Conservation (phyloP, 2,113 vertebrate genomes). For the Peromyscus maniculatus region DNA sequence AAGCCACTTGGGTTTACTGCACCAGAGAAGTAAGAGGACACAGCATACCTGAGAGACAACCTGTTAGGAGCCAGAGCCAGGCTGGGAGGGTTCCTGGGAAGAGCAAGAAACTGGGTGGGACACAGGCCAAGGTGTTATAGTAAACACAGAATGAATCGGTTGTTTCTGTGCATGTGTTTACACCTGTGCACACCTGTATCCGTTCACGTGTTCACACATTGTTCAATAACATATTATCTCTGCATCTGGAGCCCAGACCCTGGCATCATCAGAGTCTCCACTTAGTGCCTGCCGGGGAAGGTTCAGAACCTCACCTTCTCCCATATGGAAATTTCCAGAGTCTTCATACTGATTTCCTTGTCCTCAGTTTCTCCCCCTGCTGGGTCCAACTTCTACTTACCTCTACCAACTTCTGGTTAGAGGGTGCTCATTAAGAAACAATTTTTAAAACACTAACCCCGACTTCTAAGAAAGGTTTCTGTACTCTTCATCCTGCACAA, state of each 20-base stretch:
- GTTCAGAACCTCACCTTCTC: not conserved
- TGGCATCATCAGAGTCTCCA: not conserved
- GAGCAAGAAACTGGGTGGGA: not conserved
- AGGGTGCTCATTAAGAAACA: not conserved
- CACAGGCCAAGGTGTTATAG: not conserved
- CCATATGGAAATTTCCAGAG: not conserved
- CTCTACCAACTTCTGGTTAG: not conserved
- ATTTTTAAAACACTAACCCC: not conserved
- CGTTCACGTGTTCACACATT: not conserved
- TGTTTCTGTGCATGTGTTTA: not conserved
- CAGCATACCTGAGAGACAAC: not conserved
- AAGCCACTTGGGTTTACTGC: slow-evolving; percentile 55
- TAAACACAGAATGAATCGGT: not conserved
- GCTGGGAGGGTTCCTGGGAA: not conserved
- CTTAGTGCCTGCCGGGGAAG: not conserved
- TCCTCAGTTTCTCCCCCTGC: not conserved
- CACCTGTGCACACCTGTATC: not conserved
- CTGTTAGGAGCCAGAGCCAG: not conserved
- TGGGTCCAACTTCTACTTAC: not conserved
- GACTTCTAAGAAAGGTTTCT: not conserved
- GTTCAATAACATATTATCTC: not conserved
- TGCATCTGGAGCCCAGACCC: not conserved
- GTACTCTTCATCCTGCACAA: not conserved
- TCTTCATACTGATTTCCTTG: not conserved
- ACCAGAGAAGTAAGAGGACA: not conserved